A percentile compares a stretch with the other conserved stretches of the same genome.
phyloP scores from a whole-genome alignment of 2,113 vertebrate species.

The Lota lota region DNA sequence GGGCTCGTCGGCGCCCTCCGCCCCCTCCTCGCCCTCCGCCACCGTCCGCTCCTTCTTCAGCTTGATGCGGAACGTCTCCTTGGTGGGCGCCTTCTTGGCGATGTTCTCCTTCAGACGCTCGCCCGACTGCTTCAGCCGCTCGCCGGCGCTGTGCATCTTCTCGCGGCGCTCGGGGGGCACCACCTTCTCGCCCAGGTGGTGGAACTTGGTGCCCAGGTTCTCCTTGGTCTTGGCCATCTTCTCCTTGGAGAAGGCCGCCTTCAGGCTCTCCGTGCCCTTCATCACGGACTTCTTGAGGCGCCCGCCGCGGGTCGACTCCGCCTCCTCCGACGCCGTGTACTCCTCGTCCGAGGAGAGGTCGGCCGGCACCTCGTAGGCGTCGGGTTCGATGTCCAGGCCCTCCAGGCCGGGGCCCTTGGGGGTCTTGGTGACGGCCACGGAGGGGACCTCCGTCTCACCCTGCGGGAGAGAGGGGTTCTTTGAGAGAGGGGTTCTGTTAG shows the following conservation, averaged over 20 bases:
- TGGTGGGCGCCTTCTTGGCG: constrained; percentile 84
- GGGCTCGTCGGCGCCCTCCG: constrained; percentile 58
- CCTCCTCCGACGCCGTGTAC: constrained; percentile 83
- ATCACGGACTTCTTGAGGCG: constrained; percentile 86
- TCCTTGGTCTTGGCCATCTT: constrained; percentile 90
- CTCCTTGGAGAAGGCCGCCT: constrained; percentile 94
- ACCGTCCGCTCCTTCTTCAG: constrained; percentile 83
- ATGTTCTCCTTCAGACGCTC: constrained; percentile 89
- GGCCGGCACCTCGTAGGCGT: constrained; percentile 78
- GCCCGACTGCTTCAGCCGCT: constrained; percentile 84
- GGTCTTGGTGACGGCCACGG: constrained; percentile 79
- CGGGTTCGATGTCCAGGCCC: constrained; percentile 72
- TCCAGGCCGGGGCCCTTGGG: constrained; percentile 76
- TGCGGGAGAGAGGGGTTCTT: constrained; percentile 53
- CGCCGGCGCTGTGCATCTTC: constrained; percentile 87
- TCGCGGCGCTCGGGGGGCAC: constrained; percentile 89
- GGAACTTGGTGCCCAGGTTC: constrained; percentile 88
- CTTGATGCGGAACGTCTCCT: constrained; percentile 84
- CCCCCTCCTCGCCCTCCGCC: constrained; percentile 81
- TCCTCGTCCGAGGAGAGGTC: constrained; percentile 97
- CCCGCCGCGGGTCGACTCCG: constrained; percentile 75
- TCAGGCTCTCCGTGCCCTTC: constrained; percentile 87
- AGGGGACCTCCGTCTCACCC: constrained; percentile 86
- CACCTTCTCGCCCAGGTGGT: constrained; percentile 88
- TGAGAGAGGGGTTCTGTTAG: background rate